Base-by-base conservation (phyloP, 2,888 invertebrate species). In the Hirtodrosophila duncani region DNA sequence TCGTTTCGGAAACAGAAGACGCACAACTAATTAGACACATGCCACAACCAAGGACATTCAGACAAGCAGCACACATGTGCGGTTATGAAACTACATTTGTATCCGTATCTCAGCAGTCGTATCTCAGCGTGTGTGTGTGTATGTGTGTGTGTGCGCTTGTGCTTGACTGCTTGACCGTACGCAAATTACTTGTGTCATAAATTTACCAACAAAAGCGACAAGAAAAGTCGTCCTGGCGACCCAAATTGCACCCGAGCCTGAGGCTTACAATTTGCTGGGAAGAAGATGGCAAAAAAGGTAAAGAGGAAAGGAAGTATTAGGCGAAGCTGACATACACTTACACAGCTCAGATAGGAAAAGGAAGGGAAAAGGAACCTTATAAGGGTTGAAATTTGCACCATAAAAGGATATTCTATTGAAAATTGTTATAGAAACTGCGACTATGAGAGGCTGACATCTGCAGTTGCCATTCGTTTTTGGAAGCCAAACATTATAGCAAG, bases 21-120 rank as follows among this genome's bases (percentile, higher is more conserved):
- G 78, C 77, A 81, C 71, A 79, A 64, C 81, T 81, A 79, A 81
- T 77, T 80, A 71, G 81, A 78, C 77, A 71, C 74, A 74, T 67
- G 74, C 64, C 74, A 69, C 45, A 30, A 49, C 42, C 51, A 56
- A 27, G 57, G 36, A 45, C 20, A 41, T 16, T 27, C 7, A 42
- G 44, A 30, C 31, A 31, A n/a, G n/a, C n/a, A n/a, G n/a, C 48
- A 61, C 71, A 68, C 59, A 45, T 70, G 71, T 63, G 64, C 58
- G 72, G 44, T 49, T 51, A 44, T 69, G 62, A 61, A 55, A 55
- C 46, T 51, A 45, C 45, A 65, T 58, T 55, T 46, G 43, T 49
- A 23, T 31, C 6, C 53, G 48, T 56, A 44, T 21, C 36, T 8
- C 17, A 9, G 14, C 2, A 7, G 16, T 3, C 3, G 23, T 16